Evolutionary conservation across 2,113 vertebrate genomes (phyloP), one percentile per base, ranked within the genome.

Genomic region (Otus sunia): DNA sequence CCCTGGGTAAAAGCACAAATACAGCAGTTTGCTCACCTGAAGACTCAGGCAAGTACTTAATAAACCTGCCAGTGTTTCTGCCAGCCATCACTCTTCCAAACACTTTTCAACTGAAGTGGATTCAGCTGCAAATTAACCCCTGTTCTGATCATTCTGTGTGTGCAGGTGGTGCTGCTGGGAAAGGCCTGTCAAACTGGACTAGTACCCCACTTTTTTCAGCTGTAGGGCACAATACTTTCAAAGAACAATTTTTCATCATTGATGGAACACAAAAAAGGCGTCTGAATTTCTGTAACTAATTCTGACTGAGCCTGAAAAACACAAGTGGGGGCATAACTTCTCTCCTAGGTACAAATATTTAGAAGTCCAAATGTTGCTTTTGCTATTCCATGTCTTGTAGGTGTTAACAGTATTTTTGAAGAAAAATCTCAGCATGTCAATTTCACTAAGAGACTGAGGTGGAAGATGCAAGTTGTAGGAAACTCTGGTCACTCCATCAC

Each of bases 111-210:
- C 41, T 76, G 50, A 91, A 69, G 22, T 45, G 41, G 29, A 87
- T 79, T 77, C 45, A 91, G 64, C 55, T 91, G 41, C 63, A 92
- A 76, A 94, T 95, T 93, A 90, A 95, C 92, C 58, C 94, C 71
- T 80, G 52, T 77, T 87, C 81, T 58, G 43, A 93, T 71, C 55
- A 34, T 58, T 55, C 21, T 55, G 10, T 23, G 56, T 3, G 2
- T 0, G 0, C 26, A 92, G 66, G n/a, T 87, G 45, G 68, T 63
- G 52, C 64, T 96, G 36, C 68, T 88, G 76, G 62, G 20, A 87
- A 53, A 88, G 19, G 36, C 43, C 59, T 52, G 27, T 78, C 87
- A 80, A 86, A 53, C 41, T 89, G 62, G 10, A 94, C 59, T n/a
- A 74, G 32, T 7, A 71, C 9, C 50, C 47, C 26, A 37, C 23